phyloP scores from a whole-genome alignment of 2,113 vertebrate species.

The Colaptes auratus region DNA sequence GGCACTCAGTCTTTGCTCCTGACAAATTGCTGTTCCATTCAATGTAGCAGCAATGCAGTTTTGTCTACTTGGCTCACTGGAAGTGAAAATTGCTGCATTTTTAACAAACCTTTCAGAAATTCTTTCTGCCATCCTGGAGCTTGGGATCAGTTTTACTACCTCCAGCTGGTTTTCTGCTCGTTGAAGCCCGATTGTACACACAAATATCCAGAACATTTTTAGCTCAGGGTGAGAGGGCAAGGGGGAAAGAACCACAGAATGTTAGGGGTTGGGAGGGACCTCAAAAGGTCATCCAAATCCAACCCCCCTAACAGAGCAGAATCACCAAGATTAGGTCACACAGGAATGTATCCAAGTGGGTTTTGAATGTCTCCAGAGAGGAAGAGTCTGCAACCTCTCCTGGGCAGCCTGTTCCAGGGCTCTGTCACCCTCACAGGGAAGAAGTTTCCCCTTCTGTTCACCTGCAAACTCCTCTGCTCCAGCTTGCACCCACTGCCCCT shows the following conservation, averaged over 20 bases:
- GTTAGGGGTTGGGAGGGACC: no score
- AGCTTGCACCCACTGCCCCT: no score
- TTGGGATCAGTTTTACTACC: neutral
- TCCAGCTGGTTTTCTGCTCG: neutral
- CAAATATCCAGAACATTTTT: neutral
- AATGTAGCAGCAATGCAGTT: neutral
- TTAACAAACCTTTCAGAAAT: neutral
- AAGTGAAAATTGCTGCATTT: neutral
- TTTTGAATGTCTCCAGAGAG: no score
- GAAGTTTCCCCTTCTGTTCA: no score
- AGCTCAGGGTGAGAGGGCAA: neutral
- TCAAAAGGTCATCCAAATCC: no score
- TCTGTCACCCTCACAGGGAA: no score
- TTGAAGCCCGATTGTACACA: neutral
- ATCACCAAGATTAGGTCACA: no score
- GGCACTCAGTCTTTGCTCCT: neutral
- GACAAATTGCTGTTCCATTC: neutral
- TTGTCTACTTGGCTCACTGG: neutral
- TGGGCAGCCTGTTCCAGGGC: no score
- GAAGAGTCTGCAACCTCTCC: no score
- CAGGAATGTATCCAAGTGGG: no score
- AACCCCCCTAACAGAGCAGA: no score
- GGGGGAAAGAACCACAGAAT: neutral
- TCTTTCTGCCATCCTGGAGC: neutral
- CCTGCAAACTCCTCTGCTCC: no score